Evolutionary conservation across 1,140 invertebrate genomes (phyloP).

Genomic region (Ylistrum balloti): DNA sequence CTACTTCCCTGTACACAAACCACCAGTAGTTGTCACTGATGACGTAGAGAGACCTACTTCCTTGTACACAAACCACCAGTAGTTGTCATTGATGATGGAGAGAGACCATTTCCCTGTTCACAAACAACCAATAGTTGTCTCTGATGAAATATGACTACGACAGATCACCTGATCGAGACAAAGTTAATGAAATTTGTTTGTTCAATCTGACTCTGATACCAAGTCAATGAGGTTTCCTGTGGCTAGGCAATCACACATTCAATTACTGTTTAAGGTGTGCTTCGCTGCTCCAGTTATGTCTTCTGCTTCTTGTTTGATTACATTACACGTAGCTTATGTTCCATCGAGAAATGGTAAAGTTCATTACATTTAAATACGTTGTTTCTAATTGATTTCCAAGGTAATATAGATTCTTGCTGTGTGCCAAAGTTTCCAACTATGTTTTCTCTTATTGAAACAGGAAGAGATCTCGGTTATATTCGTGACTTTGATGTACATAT

Average conservation of each 20-base stretch:
- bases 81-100: too few relatives aligned
- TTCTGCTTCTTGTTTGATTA: background rate
- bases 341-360: background rate
- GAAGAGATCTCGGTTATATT: too few relatives aligned
- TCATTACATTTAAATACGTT: background rate
- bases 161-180: background rate
- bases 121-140: background rate
- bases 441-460: too few relatives aligned
- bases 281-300: background rate
- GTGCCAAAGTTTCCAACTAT: too few relatives aligned
- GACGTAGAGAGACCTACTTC: too few relatives aligned
- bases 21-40: too few relatives aligned
- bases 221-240: background rate
- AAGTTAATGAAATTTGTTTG: conserved; percentile 21
- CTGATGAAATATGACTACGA: background rate
- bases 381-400: too few relatives aligned
- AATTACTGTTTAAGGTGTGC: background rate
- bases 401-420: too few relatives aligned
- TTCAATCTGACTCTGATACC: background rate
- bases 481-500: too few relatives aligned
- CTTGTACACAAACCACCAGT: too few relatives aligned
- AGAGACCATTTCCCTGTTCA: too few relatives aligned
- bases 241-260: background rate
- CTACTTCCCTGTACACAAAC: too few relatives aligned
- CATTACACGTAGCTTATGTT: background rate